phyloP scores from a whole-genome alignment of 92 coral and sea anemone species.

The Galaxea fascicularis region DNA sequence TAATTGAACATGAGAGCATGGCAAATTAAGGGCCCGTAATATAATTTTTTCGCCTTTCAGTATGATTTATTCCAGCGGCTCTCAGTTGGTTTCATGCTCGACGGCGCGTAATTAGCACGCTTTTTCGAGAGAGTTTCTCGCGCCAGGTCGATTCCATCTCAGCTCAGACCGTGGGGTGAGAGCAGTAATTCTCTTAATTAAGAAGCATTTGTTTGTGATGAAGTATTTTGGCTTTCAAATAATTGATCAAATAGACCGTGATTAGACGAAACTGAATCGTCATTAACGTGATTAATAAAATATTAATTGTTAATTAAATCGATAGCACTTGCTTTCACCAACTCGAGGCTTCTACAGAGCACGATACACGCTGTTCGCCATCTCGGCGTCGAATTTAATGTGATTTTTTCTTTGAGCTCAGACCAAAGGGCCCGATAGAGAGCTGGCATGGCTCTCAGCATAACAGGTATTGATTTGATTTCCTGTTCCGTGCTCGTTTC shows the following conservation, averaged over 20 bases:
- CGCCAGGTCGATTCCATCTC: conserved; percentile 27
- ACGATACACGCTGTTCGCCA: conserved; percentile 71
- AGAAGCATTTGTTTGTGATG: conserved; percentile 97
- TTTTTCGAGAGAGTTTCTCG: conserved; percentile 32
- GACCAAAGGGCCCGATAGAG: neutral
- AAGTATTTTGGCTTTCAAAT: conserved; percentile 99
- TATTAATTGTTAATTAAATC: conserved; percentile 97
- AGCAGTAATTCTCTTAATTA: conserved; percentile 96
- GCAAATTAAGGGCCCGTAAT: conserved; percentile 95
- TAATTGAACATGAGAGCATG: conserved; percentile 99
- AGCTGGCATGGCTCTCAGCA: conserved; percentile 18
- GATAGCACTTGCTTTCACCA: conserved; percentile 86
- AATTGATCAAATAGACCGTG: conserved; percentile 98
- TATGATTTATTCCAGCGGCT: conserved; percentile 49
- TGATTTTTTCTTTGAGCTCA: conserved; percentile 62
- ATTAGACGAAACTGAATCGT: conserved; percentile 92
- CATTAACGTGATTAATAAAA: conserved; percentile 98
- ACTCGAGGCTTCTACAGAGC: conserved; percentile 72
- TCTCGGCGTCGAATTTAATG: conserved; percentile 76
- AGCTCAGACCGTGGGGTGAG: conserved; percentile 70
- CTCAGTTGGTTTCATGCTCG: conserved; percentile 36
- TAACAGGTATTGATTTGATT: conserved; percentile 20
- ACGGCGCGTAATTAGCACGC: conserved; percentile 32
- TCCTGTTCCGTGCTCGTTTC: conserved; percentile 52
- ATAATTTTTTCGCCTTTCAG: conserved; percentile 72